phyloP scores from a whole-genome alignment of 2,888 invertebrate species.

The Mellilla xanthometata region DNA sequence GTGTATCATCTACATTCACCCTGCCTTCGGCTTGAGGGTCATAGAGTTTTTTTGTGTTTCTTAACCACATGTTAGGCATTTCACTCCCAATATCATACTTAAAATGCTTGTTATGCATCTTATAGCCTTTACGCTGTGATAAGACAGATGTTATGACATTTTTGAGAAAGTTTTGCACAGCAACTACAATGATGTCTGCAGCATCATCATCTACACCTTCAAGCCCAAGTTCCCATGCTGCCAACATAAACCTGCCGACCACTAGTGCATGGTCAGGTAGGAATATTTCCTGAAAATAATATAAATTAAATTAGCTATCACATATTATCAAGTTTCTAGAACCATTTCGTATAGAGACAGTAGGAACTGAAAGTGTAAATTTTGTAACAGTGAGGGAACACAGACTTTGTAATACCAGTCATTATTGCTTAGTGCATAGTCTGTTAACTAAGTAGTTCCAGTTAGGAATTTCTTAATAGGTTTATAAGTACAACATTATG shows the following conservation, averaged over 20 bases:
- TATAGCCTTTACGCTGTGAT: constrained; percentile 91
- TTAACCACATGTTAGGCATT: constrained; percentile 90
- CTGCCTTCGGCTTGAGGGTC: constrained; percentile 84
- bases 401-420: too few species aligned
- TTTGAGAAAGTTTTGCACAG: constrained; percentile 90
- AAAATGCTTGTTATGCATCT: constrained; percentile 87
- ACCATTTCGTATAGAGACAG: too few species aligned
- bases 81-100: constrained; percentile 91
- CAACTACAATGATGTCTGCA: constrained; percentile 90
- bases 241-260: constrained; percentile 90
- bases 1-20: constrained; percentile 82
- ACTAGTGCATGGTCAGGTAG: constrained; percentile 93
- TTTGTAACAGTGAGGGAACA: too few species aligned
- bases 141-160: constrained; percentile 91
- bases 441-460: too few species aligned
- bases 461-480: background rate
- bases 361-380: too few species aligned
- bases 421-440: too few species aligned
- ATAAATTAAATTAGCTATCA: too few species aligned
- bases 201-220: constrained; percentile 93
- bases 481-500: background rate
- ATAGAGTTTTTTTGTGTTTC: constrained; percentile 86
- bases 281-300: constrained; percentile 85
- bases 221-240: constrained; percentile 94
- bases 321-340: too few species aligned